Evolutionary conservation across 2,797 vertebrate genomes (phyloP).

Genomic region (Cirrhinus mrigala): DNA sequence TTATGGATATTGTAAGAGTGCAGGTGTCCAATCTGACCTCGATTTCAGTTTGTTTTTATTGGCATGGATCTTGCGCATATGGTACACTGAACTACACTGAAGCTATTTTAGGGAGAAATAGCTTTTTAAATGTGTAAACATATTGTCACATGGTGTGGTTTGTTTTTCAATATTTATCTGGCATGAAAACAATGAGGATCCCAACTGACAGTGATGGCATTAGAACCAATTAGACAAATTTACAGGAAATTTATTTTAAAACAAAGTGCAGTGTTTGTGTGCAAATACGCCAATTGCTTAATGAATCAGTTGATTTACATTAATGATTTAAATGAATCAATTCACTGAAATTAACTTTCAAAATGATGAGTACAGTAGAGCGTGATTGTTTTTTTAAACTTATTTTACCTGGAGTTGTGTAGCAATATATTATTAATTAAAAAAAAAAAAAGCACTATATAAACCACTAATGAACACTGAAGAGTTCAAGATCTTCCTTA

Average conservation of each 20-base stretch:
- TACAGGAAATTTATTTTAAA: not conserved
- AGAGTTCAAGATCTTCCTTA: not conserved
- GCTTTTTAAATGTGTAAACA: not conserved
- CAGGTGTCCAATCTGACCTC: conserved; percentile 18
- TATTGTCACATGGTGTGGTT: not conserved
- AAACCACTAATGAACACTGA: too few species aligned
- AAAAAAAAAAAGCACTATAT: too few species aligned
- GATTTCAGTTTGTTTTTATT: not conserved
- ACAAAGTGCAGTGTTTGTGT: not conserved
- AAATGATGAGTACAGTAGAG: not conserved
- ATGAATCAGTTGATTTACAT: not conserved
- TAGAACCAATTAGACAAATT: not conserved
- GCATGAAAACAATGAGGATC: not conserved
- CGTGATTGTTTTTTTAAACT: too few species aligned
- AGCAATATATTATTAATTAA: too few species aligned
- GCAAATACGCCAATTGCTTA: not conserved
- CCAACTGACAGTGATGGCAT: not conserved
- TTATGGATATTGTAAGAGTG: not conserved
- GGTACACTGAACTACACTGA: not conserved
- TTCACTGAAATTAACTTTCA: not conserved
- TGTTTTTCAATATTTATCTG: not conserved
- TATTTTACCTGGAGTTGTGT: too few species aligned
- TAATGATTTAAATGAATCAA: not conserved
- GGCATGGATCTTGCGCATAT: not conserved
- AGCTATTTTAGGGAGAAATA: not conserved